These are phyloP conservation scores for Sorex maritimensis DNA, from an alignment of 2,797 vertebrate species.

Conservation along the genomic window DNA sequence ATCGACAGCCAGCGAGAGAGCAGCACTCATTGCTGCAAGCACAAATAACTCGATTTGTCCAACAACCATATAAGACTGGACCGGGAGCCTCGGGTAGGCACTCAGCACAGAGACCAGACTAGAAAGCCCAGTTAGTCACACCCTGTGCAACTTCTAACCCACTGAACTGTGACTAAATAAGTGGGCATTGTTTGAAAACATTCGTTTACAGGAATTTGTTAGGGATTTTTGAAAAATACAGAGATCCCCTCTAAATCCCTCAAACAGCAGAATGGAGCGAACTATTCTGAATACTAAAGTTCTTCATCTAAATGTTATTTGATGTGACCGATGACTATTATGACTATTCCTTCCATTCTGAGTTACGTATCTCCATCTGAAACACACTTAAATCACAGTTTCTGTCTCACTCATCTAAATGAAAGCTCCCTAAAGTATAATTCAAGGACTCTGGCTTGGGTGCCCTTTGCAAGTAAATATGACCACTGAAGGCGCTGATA, in stretches of 20 bases:
- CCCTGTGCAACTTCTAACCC: background rate
- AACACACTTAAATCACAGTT: background rate
- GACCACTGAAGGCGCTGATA: background rate
- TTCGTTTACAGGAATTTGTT: conserved; percentile 7
- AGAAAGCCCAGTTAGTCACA: background rate
- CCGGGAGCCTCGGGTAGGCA: background rate
- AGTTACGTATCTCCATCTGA: background rate
- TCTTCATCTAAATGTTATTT: conserved; percentile 10
- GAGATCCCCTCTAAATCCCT: background rate
- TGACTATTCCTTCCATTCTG: conserved; percentile 28
- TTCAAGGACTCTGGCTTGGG: background rate
- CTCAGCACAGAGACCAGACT: background rate
- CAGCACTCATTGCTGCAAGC: background rate
- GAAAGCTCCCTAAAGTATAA: background rate
- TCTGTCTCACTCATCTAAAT: background rate
- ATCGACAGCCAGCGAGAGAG: background rate
- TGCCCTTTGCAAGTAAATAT: background rate
- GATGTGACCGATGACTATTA: background rate
- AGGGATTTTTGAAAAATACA: background rate
- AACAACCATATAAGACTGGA: background rate
- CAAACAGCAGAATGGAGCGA: background rate
- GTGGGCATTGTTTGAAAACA: background rate
- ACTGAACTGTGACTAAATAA: background rate
- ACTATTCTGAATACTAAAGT: background rate
- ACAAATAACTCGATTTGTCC: background rate